Conservation (phyloP, 2,113 vertebrate genomes). For the Xiphophorus maculatus region DNA sequence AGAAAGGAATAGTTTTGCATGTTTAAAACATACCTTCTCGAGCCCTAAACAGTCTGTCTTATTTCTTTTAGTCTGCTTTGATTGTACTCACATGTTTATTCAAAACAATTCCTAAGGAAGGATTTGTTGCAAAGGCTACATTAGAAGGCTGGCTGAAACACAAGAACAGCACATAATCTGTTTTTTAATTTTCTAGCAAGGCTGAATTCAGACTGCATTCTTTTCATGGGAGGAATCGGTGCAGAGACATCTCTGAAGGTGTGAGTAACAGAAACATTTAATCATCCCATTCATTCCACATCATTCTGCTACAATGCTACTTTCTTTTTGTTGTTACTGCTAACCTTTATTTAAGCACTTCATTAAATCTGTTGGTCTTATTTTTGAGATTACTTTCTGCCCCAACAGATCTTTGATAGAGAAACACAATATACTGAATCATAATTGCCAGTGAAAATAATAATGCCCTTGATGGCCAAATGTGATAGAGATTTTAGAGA, state of each 20-base stretch:
- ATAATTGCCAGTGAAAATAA: no score
- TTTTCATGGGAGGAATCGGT: slow-evolving; percentile 10
- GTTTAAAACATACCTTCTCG: slow-evolving; percentile 51
- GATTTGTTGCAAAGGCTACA: slow-evolving; percentile 62
- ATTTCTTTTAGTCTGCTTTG: slow-evolving; percentile 58
- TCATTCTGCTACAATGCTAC: slow-evolving; percentile 14
- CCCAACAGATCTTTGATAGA: no score
- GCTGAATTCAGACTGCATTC: slow-evolving; percentile 21
- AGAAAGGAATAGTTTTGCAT: slow-evolving; percentile 42
- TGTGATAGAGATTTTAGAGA: no score
- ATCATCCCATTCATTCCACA: slow-evolving; percentile 18
- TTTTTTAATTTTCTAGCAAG: slow-evolving; percentile 22
- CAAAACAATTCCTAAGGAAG: slow-evolving; percentile 65
- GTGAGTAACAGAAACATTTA: slow-evolving; percentile 10
- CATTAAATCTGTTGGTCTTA: no score
- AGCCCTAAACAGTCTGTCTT: slow-evolving; percentile 50
- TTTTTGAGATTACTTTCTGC: no score
- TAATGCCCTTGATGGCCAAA: no score
- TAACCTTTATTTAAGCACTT: no score
- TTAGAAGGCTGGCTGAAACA: slow-evolving; percentile 58
- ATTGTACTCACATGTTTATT: slow-evolving; percentile 60
- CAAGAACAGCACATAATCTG: slow-evolving; percentile 58
- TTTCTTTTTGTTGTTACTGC: no score
- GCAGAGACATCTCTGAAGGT: slow-evolving; percentile 11
- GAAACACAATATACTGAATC: no score